Conservation (phyloP, 2,888 invertebrate species). For the Amphipyra berbera region DNA sequence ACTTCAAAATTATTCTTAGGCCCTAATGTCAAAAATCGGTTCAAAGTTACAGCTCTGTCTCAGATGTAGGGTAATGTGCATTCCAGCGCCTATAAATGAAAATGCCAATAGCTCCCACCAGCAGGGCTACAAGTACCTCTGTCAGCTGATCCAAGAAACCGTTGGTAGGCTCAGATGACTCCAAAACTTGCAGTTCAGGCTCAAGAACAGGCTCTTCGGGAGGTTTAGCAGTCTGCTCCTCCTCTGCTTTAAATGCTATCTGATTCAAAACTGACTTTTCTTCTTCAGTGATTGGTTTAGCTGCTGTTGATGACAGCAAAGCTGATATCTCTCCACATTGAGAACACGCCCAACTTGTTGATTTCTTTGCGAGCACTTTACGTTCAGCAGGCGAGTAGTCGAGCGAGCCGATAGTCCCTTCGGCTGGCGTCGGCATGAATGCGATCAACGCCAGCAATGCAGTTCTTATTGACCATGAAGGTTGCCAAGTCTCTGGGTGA, state of each 20-base stretch:
- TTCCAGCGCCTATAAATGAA: constrained; percentile 86
- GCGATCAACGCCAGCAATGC: constrained; percentile 97
- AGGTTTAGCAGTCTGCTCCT: constrained; percentile 77
- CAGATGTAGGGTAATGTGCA: constrained; percentile 68
- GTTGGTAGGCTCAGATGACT: constrained; percentile 78
- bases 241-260: constrained; percentile 88
- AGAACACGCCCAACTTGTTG: constrained; percentile 78
- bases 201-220: constrained; percentile 76
- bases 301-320: constrained; percentile 83
- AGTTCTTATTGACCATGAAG: constrained; percentile 98
- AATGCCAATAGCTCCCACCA: constrained; percentile 82
- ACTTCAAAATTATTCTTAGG: constrained; percentile 60
- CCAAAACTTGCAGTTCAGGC: constrained; percentile 74
- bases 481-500: constrained; percentile 99
- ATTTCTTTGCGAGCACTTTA: constrained; percentile 94
- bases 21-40: constrained; percentile 44
- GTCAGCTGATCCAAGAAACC: constrained; percentile 83
- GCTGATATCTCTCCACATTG: constrained; percentile 83
- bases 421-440: constrained; percentile 97
- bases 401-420: constrained; percentile 97
- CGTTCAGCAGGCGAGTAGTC: constrained; percentile 97
- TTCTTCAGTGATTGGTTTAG: constrained; percentile 85
- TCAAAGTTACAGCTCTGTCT: constrained; percentile 74
- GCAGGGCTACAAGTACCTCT: constrained; percentile 82
- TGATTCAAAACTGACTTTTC: constrained; percentile 85